These are phyloP conservation scores for Glaucopsyche alexis DNA, from an alignment of 2,888 invertebrate genomes.

Conservation along the genomic window DNA sequence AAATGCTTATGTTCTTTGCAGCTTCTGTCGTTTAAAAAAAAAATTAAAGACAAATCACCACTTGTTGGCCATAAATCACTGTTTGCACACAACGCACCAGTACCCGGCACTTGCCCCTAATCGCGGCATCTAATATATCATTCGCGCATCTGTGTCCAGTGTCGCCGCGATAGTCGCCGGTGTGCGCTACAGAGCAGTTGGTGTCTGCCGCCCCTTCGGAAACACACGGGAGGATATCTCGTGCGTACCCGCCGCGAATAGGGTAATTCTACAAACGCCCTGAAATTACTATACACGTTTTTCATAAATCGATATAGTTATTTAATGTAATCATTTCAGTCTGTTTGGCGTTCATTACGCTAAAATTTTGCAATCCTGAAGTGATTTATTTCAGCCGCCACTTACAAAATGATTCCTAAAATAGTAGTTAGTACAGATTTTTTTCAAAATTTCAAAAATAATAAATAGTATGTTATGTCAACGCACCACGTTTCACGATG, in stretches of 20 bases:
- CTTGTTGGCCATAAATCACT: constrained; percentile 17
- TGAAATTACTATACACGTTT: no score
- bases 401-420: no score
- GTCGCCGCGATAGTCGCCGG: constrained; percentile 57
- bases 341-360: no score
- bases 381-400: no score
- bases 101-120: constrained; percentile 45
- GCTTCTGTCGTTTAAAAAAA: background rate
- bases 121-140: constrained; percentile 67
- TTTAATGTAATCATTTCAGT: no score
- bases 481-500: no score
- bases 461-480: no score
- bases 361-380: no score
- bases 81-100: constrained; percentile 29
- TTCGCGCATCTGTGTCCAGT: constrained; percentile 59
- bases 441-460: no score
- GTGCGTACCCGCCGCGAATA: background rate
- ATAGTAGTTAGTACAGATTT: no score
- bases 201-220: constrained; percentile 37
- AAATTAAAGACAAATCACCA: constrained; percentile 16
- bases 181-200: constrained; percentile 59
- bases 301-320: no score
- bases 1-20: background rate
- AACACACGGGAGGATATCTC: constrained; percentile 32
- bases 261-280: no score